phyloP scores from a whole-genome alignment of 2,113 vertebrate species.

The Pluvialis apricaria region DNA sequence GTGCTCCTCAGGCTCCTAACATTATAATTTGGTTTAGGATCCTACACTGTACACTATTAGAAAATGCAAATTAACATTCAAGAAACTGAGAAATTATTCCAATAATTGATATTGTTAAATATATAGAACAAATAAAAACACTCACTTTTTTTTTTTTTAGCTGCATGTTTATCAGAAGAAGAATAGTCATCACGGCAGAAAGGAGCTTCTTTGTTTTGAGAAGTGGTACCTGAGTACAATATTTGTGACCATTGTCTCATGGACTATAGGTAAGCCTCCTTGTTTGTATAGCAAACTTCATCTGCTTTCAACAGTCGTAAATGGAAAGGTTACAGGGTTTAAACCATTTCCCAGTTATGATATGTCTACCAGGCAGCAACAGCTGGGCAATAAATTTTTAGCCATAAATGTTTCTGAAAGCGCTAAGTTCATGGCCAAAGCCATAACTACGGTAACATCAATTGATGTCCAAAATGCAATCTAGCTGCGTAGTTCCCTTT shows the following conservation, averaged over 20 bases:
- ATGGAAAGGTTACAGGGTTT: not conserved
- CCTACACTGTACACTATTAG: not conserved
- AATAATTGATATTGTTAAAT: not conserved
- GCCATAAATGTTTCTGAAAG: conserved; percentile 2
- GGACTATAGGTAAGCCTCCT: not conserved
- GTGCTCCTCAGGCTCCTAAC: not conserved
- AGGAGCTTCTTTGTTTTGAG: not conserved
- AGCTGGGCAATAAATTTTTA: conserved; percentile 37
- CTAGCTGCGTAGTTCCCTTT: not conserved
- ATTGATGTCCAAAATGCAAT: conserved; percentile 26
- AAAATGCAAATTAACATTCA: not conserved
- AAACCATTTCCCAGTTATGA: conserved; percentile 30
- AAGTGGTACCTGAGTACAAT: not conserved
- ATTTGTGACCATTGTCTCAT: not conserved
- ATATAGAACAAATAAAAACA: not conserved
- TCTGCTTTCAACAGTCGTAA: not conserved
- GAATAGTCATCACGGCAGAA: not conserved
- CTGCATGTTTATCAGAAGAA: not conserved
- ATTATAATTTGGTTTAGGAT: not conserved
- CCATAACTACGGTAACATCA: not conserved
- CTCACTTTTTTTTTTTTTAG: not conserved
- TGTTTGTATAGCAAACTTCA: not conserved
- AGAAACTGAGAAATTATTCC: not conserved
- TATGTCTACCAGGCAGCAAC: conserved; percentile 28
- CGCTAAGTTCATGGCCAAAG: conserved; percentile 24